Evolutionary conservation across 2,888 invertebrate species (phyloP).

Genomic region (Clitarchus hookeri): DNA sequence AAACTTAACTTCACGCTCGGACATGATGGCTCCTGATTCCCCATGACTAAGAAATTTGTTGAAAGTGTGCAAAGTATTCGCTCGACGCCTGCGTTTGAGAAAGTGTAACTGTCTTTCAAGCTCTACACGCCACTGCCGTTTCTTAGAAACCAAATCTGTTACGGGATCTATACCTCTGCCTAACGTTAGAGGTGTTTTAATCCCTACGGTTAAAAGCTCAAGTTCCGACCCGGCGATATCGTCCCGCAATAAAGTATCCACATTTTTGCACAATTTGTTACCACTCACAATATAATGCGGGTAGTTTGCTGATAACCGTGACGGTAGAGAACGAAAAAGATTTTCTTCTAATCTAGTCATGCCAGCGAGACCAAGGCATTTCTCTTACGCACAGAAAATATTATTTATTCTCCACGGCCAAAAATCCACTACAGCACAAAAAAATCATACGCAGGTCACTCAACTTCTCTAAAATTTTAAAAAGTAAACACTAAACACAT

Average conservation of each 20-base stretch:
- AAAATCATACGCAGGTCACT: no score
- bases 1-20: neutral
- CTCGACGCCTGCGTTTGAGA: neutral
- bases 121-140: neutral
- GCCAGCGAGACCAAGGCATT: neutral
- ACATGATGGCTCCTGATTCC: neutral
- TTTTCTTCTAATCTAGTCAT: constrained; percentile 9
- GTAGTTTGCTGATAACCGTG: neutral
- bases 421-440: no score
- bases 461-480: no score
- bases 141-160: neutral
- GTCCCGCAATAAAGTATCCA: neutral
- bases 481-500: no score
- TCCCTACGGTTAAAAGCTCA: neutral
- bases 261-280: neutral
- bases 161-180: neutral
- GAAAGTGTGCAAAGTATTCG: neutral
- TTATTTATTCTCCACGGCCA: no score
- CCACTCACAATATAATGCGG: neutral
- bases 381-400: no score
- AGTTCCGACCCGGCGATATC: neutral
- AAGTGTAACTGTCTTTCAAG: neutral
- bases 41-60: neutral
- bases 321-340: neutral
- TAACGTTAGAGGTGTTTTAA: neutral